phyloP scores from a whole-genome alignment of 2,797 vertebrate species.

The Artibeus lituratus region DNA sequence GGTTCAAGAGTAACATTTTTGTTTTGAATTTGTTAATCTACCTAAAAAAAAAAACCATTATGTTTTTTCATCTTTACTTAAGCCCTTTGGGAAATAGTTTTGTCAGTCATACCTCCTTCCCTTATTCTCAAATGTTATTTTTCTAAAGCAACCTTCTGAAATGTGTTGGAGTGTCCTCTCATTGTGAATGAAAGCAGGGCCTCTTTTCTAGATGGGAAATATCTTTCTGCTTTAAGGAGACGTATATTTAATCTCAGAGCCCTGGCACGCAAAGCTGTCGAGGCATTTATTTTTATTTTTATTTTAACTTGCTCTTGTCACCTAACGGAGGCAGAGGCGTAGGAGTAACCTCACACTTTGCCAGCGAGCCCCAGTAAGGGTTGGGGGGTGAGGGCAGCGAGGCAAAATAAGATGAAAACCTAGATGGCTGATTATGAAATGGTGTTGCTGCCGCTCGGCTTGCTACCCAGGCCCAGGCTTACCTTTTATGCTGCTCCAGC shows the following conservation, averaged over 20 bases:
- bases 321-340: conserved; percentile 79
- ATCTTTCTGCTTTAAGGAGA: conserved; percentile 37
- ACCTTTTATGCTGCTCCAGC: conserved; percentile 93
- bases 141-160: conserved; percentile 70
- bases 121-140: conserved; percentile 66
- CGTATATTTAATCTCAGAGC: conserved; percentile 49
- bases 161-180: conserved; percentile 71
- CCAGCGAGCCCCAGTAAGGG: not conserved
- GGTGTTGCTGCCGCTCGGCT: conserved; percentile 74
- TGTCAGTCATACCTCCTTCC: conserved; percentile 49
- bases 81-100: conserved; percentile 69
- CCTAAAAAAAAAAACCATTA: not conserved
- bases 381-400: not conserved
- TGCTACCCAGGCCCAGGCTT: conserved; percentile 87
- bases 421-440: conserved; percentile 82
- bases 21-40: conserved; percentile 47
- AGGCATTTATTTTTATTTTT: conserved; percentile 74
- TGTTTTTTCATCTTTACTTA: not conserved
- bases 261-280: conserved; percentile 42
- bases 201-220: conserved; percentile 51
- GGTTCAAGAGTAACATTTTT: conserved; percentile 49
- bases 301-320: conserved; percentile 75
- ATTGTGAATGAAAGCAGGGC: conserved; percentile 63
- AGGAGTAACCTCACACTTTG: conserved; percentile 73
- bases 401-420: conserved; percentile 80